A percentile compares a stretch with the other conserved stretches of the same genome.
Conservation (phyloP, 37 sponge, comb jelly and placozoan species). For the Corticium candelabrum region DNA sequence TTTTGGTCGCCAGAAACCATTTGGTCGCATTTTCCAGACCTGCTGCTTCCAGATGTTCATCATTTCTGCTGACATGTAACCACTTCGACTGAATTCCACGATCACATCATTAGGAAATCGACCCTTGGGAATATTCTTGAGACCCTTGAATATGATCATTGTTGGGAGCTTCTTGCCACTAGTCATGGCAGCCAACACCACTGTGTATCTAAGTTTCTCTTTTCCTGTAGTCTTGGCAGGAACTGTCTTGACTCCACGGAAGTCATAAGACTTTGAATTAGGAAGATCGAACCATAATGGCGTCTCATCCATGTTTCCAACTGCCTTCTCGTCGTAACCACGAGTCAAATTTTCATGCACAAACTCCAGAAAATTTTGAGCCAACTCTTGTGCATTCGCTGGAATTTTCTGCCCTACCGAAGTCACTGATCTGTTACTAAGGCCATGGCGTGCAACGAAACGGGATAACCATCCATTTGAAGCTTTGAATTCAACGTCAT, state of each 20-base stretch:
- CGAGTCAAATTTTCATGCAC: not conserved
- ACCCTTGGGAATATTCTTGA: slow-evolving; percentile 3
- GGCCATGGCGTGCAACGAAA: not conserved
- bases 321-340: not conserved
- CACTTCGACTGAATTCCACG: not conserved
- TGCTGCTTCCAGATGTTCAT: not conserved
- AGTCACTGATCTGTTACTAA: not conserved
- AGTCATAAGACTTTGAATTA: not conserved
- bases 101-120: not conserved
- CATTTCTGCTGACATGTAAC: slow-evolving; percentile 3
- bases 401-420: not conserved
- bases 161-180: not conserved
- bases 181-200: not conserved
- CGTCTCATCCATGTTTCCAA: slow-evolving; percentile 9
- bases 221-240: not conserved
- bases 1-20: not conserved
- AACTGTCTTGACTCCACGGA: not conserved
- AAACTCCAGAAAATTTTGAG: not conserved
- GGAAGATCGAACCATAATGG: slow-evolving; percentile 7
- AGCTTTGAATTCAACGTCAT: not conserved
- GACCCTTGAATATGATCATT: slow-evolving; percentile 6
- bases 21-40: not conserved
- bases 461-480: slow-evolving; percentile 1
- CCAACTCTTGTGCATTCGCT: not conserved
- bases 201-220: slow-evolving; percentile 5